Percentiles rank a stretch among this genome's conserved stretches.
Conservation (phyloP, 2,113 vertebrate species). For the Hypocryptadius cinnamomeus region DNA sequence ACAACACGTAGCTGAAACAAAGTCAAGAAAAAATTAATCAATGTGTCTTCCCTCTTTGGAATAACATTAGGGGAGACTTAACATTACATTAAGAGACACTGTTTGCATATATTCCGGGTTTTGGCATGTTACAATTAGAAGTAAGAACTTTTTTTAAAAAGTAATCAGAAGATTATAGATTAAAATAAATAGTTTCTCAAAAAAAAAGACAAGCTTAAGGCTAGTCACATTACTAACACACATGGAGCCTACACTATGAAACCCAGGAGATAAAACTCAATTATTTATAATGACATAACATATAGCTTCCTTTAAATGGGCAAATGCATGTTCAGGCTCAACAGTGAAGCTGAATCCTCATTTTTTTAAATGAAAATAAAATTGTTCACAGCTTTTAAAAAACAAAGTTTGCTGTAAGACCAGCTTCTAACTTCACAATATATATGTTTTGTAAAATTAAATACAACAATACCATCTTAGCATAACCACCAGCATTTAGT, state of each 20-base stretch:
- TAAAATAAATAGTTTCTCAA: background rate
- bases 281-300: background rate
- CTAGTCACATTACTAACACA: background rate
- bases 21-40: background rate
- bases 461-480: background rate
- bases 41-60: background rate
- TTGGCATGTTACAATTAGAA: background rate
- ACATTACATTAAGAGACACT: background rate
- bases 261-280: background rate
- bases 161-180: background rate
- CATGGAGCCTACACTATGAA: background rate
- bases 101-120: background rate
- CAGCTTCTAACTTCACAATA: background rate
- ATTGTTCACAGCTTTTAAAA: background rate
- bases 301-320: background rate
- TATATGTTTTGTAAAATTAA: background rate
- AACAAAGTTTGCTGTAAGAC: background rate
- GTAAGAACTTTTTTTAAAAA: background rate
- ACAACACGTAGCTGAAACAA: constrained; percentile 87
- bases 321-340: background rate
- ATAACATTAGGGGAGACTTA: background rate
- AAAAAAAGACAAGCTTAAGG: background rate
- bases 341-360: background rate
- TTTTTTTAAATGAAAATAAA: background rate
- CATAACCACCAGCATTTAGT: background rate